Evolutionary conservation across 2,888 invertebrate species (phyloP).

Genomic region (Cordilura impudica): DNA sequence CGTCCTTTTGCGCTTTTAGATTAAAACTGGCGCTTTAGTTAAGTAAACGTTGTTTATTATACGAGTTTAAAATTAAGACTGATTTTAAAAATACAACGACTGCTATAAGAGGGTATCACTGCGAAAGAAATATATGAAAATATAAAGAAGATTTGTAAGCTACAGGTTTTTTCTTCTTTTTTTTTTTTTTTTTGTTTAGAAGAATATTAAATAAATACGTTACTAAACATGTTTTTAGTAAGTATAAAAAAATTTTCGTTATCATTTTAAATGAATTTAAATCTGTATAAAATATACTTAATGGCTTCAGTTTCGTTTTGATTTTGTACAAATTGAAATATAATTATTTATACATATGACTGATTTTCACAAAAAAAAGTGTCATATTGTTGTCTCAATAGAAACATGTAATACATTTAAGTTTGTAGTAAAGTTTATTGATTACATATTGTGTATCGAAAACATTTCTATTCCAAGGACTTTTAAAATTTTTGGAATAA

Average conservation of each 20-base stretch:
- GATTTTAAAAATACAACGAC: slow-evolving; percentile 68
- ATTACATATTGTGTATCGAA: not conserved
- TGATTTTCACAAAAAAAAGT: slow-evolving; percentile 10
- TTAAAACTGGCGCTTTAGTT: slow-evolving; percentile 38
- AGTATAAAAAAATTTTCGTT: slow-evolving; percentile 1
- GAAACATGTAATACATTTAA: not conserved
- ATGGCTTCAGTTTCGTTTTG: not conserved
- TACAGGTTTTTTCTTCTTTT: slow-evolving; percentile 5
- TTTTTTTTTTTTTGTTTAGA: slow-evolving; percentile 15
- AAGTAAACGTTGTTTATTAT: slow-evolving; percentile 67
- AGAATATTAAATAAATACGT: slow-evolving; percentile 35
- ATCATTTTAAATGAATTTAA: not conserved
- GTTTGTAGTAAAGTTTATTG: not conserved
- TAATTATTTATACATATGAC: slow-evolving; percentile 3
- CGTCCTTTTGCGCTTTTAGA: slow-evolving; percentile 33
- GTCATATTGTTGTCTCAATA: not conserved
- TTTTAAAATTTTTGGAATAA: not conserved
- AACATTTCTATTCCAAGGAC: slow-evolving; percentile 15
- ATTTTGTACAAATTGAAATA: not conserved
- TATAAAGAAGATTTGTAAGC: slow-evolving; percentile 52
- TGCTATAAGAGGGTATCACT: slow-evolving; percentile 32
- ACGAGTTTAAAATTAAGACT: slow-evolving; percentile 73
- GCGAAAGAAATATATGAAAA: slow-evolving; percentile 17
- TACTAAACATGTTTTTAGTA: slow-evolving; percentile 29
- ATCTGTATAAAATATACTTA: not conserved